phyloP scores from a whole-genome alignment of 2,797 vertebrate genomes.

The Tenualosa thibaudeaui region DNA sequence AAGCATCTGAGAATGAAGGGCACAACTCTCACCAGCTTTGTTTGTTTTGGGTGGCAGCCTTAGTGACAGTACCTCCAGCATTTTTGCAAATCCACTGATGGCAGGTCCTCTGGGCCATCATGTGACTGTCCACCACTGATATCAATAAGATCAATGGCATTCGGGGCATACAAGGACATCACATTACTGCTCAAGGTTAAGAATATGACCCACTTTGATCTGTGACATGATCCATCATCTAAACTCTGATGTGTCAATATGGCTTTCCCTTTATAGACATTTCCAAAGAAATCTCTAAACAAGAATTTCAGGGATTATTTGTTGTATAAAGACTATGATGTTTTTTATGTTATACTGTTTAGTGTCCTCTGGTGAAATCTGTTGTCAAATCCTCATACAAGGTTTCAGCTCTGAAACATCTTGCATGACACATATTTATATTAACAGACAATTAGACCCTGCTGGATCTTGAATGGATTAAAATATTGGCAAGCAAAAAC shows the following conservation, averaged over 20 bases:
- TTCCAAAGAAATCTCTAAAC: background rate
- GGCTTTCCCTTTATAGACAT: background rate
- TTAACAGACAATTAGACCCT: too few species aligned
- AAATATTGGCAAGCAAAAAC: too few species aligned
- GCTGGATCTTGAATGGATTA: too few species aligned
- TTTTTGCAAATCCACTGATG: background rate
- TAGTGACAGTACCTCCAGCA: background rate
- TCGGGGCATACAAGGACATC: background rate
- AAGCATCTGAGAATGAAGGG: too few species aligned
- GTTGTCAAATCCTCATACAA: background rate
- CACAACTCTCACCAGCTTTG: background rate
- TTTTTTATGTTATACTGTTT: background rate
- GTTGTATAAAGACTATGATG: background rate
- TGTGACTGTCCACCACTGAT: slow-evolving; percentile 30
- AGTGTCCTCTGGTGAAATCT: background rate
- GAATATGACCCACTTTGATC: background rate
- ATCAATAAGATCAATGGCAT: slow-evolving; percentile 20
- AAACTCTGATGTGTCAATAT: background rate
- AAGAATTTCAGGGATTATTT: slow-evolving; percentile 9
- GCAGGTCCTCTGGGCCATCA: background rate
- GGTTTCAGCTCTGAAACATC: too few species aligned
- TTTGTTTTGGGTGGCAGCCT: background rate
- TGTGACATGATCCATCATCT: background rate
- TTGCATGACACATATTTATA: too few species aligned
- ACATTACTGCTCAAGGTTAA: background rate